Evolutionary conservation across 2,797 vertebrate species (phyloP).

Genomic region (Galagoides demidoff): DNA sequence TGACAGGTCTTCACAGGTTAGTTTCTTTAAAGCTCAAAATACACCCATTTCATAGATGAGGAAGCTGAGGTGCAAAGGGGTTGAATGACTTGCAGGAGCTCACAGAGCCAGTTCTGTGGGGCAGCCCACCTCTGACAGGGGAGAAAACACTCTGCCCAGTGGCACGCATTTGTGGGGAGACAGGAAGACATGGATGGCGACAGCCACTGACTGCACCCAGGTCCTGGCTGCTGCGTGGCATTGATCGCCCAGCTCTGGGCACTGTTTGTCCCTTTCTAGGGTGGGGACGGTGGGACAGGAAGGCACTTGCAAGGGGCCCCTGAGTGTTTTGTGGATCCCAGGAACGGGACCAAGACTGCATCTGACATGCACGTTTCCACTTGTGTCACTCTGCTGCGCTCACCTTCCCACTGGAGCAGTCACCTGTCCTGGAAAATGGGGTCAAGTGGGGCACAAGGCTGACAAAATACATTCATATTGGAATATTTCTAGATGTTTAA

Average conservation of each 20-base stretch:
- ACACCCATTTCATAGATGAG: background rate
- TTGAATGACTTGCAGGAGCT: background rate
- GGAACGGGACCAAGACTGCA: background rate
- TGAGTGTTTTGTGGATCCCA: background rate
- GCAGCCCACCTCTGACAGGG: background rate
- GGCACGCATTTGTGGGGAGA: fast-evolving
- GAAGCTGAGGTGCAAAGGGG: background rate
- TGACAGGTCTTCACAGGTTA: background rate
- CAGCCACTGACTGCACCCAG: background rate
- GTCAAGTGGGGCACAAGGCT: background rate
- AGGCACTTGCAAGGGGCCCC: background rate
- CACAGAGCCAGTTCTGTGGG: background rate
- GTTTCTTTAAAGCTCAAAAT: background rate
- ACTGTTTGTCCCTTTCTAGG: background rate
- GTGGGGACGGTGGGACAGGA: background rate
- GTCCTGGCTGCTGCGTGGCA: background rate
- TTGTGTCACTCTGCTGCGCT: background rate
- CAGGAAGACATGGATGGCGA: background rate
- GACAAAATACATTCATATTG: background rate
- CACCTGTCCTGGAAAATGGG: background rate
- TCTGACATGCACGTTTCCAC: background rate
- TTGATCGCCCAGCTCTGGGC: background rate
- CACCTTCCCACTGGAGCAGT: background rate
- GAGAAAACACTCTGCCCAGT: background rate
- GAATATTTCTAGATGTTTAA: background rate